Base-by-base conservation (phyloP, 2,113 vertebrate species). In the Ptilorrhoa leucosticta region DNA sequence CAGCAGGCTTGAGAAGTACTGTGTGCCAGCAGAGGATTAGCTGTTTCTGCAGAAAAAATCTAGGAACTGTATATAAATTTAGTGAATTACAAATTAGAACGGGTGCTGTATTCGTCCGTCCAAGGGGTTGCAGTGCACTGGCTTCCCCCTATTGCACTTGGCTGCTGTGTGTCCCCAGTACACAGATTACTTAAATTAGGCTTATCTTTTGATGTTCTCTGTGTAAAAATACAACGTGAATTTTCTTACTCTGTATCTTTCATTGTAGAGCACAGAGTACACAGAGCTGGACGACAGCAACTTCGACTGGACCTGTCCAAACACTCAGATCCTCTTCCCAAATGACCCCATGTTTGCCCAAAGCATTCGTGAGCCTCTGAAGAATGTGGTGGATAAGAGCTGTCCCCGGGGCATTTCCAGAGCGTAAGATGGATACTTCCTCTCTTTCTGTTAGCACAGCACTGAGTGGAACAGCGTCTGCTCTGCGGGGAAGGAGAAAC, bases 241-340 rank as follows among this genome's bases (percentile, higher is more conserved):
- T 45, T 61, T 85, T 30, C 61, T 16, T 24, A 40, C 30, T 79
- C 44, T 81, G 4, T 60, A 2, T 90, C 87, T 96, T 87, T 33
- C 61, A 15, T 97, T 95, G 33, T 51, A 98, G 98, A 98, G 97
- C 45, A 96, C 97, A 39, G 98, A 98, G 73, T 98, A 98, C 94
- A 98, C 96, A n/a, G 99, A 99, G 95, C 96, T 99, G 90, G 99
- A 99, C 3, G 99, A 99, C 97, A 99, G 98, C 45, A 99, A 99
- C 94, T 99, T 99, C 71, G 99, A 99, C 42, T 99, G 99, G 99
- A 99, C 99, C 44, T 99, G 99, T 96, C 99, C 99, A 0, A 99
- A 99, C 98, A 99, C 99, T 28, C 99, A 99, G 95, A 99, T 99
- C 81, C 98, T 99, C 30, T 99, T 99, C 95, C 99, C 99, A 50